These are phyloP conservation scores for Sebastiscus albofasciatus DNA, from an alignment of 2,797 vertebrate species.

Conservation along the genomic window DNA sequence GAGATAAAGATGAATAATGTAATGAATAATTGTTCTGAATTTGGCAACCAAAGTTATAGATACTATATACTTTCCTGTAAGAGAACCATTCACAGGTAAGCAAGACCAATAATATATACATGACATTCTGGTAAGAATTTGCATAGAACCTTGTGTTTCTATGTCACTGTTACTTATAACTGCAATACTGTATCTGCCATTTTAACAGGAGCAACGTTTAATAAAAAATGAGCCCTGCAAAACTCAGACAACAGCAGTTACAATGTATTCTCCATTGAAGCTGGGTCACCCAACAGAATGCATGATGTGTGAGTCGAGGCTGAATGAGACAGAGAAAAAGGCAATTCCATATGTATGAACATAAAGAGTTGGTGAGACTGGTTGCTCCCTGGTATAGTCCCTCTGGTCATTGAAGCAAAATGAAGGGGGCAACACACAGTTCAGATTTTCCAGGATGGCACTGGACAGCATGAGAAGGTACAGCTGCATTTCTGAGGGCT, in stretches of 20 bases:
- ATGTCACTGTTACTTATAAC: conserved; percentile 77
- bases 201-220: conserved; percentile 75
- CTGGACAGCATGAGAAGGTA: conserved; percentile 94
- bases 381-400: conserved; percentile 80
- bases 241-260: conserved; percentile 71
- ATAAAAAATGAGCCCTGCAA: conserved; percentile 67
- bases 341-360: conserved; percentile 78
- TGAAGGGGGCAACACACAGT: conserved; percentile 88
- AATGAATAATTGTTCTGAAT: conserved; percentile 70
- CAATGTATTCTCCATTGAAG: conserved; percentile 69
- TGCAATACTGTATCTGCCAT: conserved; percentile 74
- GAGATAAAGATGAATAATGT: conserved; percentile 64
- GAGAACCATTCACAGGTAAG: conserved; percentile 72
- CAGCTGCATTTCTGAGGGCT: conserved; percentile 89
- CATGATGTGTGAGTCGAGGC: conserved; percentile 65
- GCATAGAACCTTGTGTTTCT: conserved; percentile 86
- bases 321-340: conserved; percentile 81
- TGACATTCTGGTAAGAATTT: conserved; percentile 83
- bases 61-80: conserved; percentile 77
- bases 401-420: conserved; percentile 82
- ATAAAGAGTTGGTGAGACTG: conserved; percentile 68
- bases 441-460: conserved; percentile 90
- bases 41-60: conserved; percentile 80
- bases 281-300: conserved; percentile 70
- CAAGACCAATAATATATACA: conserved; percentile 76